Evolutionary conservation across 2,888 invertebrate genomes (phyloP), one percentile per base, ranked within the genome.

Genomic region (Brenthis ino): DNA sequence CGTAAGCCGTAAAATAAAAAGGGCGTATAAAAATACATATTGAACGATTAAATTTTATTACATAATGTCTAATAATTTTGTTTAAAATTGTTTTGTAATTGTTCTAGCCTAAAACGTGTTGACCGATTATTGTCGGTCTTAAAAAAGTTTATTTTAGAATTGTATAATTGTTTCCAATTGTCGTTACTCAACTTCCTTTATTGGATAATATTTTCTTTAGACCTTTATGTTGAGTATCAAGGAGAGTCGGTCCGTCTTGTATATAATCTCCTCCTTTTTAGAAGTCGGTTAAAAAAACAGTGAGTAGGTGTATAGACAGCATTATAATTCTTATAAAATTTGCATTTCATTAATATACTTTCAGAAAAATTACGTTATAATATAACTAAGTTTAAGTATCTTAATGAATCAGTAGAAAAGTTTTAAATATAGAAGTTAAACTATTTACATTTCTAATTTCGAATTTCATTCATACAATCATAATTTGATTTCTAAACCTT

Each of bases 141-240:
- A 50, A 57, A 70, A 72, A 65, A 68, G 54, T 61, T 67, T 53
- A 47, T 64, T 67, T 69, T 57, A 64, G 65, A 77, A 81, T 89
- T 89, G 83, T 85, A 83, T 89, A 88, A 91, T 87, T 81, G 83
- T 64, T 68, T 65, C 60, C 80, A 84, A 83, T 84, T 83, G 80
- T 77, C 70, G 79, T 84, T 82, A 79, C 77, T 73, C 77, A 77
- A 83, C 79, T 82, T 82, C 77, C 77, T 75, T 66, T 72, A 76
- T 71, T 73, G 60, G 73, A 77, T 76, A 58, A 55, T 53, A n/a
- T 60, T 57, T 64, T 68, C n/a, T 28, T 61, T 28, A 20, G 33
- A 37, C 16, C 11, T 63, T 63, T 53, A 6, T 37, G 51, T 6
- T 43, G 43, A 63, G 28, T 43, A 11, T 6, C 20, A 54, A 24